phyloP scores from a whole-genome alignment of 2,797 vertebrate species.

The Sebastiscus tertius region DNA sequence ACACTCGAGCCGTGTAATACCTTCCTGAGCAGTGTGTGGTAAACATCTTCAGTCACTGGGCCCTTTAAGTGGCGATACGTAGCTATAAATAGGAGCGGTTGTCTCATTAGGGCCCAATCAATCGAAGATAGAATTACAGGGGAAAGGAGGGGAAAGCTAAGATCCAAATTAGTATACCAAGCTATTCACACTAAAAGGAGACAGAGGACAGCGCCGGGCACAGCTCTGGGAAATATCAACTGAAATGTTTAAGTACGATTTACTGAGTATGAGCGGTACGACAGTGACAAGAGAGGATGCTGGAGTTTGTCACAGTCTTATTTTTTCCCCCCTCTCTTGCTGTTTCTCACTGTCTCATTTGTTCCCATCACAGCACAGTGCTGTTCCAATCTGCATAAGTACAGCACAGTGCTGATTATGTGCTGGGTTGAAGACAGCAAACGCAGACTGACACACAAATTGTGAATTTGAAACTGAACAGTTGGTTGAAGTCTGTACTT shows the following conservation, averaged over 20 bases:
- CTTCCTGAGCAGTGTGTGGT: background rate
- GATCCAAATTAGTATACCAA: slow-evolving; percentile 30
- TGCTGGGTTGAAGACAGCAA: background rate
- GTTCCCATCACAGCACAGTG: slow-evolving; percentile 14
- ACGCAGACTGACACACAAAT: slow-evolving; percentile 6
- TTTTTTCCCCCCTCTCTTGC: background rate
- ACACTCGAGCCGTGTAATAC: background rate
- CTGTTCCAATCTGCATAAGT: slow-evolving; percentile 25
- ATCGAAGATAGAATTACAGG: slow-evolving; percentile 54
- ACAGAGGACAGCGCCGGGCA: slow-evolving; percentile 1
- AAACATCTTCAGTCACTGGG: slow-evolving; percentile 36
- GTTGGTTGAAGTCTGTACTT: slow-evolving; percentile 7
- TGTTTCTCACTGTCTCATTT: slow-evolving; percentile 27
- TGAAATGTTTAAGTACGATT: slow-evolving; percentile 9
- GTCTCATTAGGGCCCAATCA: slow-evolving; percentile 57
- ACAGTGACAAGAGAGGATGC: background rate
- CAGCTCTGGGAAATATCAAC: slow-evolving; percentile 25
- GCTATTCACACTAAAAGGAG: slow-evolving; percentile 24
- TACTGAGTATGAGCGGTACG: background rate
- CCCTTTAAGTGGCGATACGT: slow-evolving; percentile 33
- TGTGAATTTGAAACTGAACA: slow-evolving; percentile 35
- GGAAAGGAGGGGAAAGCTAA: slow-evolving; percentile 22
- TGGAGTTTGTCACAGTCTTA: slow-evolving; percentile 12
- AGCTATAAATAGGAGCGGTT: slow-evolving; percentile 59
- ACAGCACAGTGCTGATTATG: background rate